phyloP scores from a whole-genome alignment of 2,113 vertebrate species.

The Brachyhypopomus gauderio region DNA sequence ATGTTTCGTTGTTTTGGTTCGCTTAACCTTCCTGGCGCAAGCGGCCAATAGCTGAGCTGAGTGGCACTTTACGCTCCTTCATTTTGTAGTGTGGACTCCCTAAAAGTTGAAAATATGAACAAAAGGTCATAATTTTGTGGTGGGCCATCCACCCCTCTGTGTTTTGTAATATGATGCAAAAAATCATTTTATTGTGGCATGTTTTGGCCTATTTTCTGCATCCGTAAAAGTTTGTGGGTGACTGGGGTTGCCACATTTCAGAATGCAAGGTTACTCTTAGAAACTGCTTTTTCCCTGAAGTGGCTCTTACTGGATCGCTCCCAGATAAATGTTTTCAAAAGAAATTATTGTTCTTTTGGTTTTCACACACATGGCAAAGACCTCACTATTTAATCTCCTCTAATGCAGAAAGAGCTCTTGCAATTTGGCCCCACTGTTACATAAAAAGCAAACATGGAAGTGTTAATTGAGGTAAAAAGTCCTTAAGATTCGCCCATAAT shows the following conservation, averaged over 20 bases:
- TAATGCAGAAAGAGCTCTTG: slow-evolving; percentile 54
- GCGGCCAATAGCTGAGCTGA: not conserved
- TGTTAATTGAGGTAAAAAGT: slow-evolving; percentile 79
- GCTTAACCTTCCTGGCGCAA: not conserved
- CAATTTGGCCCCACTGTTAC: slow-evolving; percentile 50
- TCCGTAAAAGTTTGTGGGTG: slow-evolving; percentile 18
- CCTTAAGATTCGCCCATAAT: slow-evolving; percentile 79
- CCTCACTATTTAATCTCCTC: slow-evolving; percentile 63
- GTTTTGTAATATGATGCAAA: slow-evolving; percentile 46
- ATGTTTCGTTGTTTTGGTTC: slow-evolving; percentile 27
- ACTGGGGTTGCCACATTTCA: slow-evolving; percentile 43
- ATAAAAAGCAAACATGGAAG: slow-evolving; percentile 65
- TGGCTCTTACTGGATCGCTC: slow-evolving; percentile 76
- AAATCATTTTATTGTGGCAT: slow-evolving; percentile 41
- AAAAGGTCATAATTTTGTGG: slow-evolving; percentile 23
- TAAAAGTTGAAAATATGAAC: slow-evolving; percentile 10
- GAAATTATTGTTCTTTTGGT: slow-evolving; percentile 83
- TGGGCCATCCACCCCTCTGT: not conserved
- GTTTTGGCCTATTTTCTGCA: slow-evolving; percentile 29
- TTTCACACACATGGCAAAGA: slow-evolving; percentile 68
- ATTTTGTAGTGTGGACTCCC: slow-evolving; percentile 14
- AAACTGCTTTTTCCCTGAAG: slow-evolving; percentile 80
- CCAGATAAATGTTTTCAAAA: slow-evolving; percentile 83
- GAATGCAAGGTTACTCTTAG: slow-evolving; percentile 79
- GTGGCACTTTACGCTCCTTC: slow-evolving; percentile 9